Conservation (phyloP, 2,113 vertebrate species). For the Pimephales promelas region DNA sequence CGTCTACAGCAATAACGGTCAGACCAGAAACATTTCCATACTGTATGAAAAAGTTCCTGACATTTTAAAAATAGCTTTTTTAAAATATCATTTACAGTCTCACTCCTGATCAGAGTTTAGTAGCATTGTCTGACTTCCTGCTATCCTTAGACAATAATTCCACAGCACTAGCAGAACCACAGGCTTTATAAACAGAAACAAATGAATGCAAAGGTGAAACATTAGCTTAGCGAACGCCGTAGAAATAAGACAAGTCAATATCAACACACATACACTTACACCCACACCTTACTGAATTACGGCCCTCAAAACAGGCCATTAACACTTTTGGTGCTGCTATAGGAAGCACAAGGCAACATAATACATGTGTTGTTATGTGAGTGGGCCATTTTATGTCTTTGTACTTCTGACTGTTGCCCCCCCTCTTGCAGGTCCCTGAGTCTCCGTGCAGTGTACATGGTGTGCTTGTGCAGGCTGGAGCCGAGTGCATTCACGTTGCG, state of each 20-base stretch:
- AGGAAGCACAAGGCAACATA: slow-evolving; percentile 31
- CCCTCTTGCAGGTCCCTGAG: slow-evolving; percentile 31
- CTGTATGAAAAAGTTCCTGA: neutral
- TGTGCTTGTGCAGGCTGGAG: slow-evolving; percentile 66
- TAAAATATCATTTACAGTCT: neutral
- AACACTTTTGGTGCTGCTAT: slow-evolving; percentile 43
- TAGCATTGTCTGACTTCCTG: neutral
- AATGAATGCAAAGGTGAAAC: slow-evolving; percentile 35
- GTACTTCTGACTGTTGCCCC: slow-evolving; percentile 35
- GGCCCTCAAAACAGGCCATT: slow-evolving; percentile 48
- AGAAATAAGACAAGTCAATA: slow-evolving; percentile 36
- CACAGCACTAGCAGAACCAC: neutral
- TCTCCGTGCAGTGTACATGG: slow-evolving; percentile 50
- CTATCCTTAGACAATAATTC: neutral
- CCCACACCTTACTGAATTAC: slow-evolving; percentile 47
- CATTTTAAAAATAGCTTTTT: slow-evolving; percentile 7
- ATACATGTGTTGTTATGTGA: slow-evolving; percentile 40
- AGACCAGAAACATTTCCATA: neutral
- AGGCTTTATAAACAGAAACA: slow-evolving; percentile 14
- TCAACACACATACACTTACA: slow-evolving; percentile 30
- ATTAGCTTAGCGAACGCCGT: slow-evolving; percentile 1
- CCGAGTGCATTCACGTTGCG: slow-evolving; percentile 63
- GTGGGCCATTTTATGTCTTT: slow-evolving; percentile 47
- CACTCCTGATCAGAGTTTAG: neutral
- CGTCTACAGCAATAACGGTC: neutral